These are phyloP conservation scores for Myotis daubentonii DNA, from an alignment of 2,797 vertebrate genomes.

Conservation along the genomic window DNA sequence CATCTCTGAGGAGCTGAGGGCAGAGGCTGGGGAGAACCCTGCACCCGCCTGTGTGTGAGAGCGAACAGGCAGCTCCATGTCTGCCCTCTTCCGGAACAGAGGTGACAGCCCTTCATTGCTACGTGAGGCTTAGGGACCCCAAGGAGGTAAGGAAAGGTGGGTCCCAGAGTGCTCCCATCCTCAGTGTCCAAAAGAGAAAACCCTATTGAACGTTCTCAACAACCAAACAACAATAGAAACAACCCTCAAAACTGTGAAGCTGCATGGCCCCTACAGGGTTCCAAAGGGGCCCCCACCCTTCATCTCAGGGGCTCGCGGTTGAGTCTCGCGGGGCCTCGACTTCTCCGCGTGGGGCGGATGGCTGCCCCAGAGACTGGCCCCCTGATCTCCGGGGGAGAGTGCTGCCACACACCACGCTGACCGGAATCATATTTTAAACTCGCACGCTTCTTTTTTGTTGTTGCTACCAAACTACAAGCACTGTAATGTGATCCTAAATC, in stretches of 20 bases:
- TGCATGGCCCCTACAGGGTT: not conserved
- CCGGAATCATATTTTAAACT: constrained; percentile 65
- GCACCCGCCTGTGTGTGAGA: no score
- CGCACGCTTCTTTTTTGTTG: constrained; percentile 40
- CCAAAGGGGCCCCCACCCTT: not conserved
- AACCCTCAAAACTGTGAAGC: not conserved
- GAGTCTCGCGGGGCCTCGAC: not conserved
- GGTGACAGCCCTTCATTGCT: not conserved
- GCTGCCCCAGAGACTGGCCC: not conserved
- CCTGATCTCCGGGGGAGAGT: not conserved
- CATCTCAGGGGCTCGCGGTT: rapidly evolving
- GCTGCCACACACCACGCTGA: not conserved
- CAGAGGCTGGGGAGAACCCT: not conserved
- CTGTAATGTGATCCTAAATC: constrained; percentile 73
- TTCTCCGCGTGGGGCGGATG: rapidly evolving
- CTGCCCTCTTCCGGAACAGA: no score
- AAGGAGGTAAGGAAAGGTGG: not conserved
- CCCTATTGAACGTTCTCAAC: not conserved
- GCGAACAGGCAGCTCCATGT: not conserved
- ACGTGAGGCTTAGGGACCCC: not conserved
- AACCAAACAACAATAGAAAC: not conserved
- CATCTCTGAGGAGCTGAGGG: not conserved
- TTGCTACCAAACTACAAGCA: constrained; percentile 58
- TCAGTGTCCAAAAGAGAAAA: not conserved
- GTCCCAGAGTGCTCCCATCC: not conserved